Conservation (phyloP, 2,113 vertebrate genomes). For the Upupa epops region DNA sequence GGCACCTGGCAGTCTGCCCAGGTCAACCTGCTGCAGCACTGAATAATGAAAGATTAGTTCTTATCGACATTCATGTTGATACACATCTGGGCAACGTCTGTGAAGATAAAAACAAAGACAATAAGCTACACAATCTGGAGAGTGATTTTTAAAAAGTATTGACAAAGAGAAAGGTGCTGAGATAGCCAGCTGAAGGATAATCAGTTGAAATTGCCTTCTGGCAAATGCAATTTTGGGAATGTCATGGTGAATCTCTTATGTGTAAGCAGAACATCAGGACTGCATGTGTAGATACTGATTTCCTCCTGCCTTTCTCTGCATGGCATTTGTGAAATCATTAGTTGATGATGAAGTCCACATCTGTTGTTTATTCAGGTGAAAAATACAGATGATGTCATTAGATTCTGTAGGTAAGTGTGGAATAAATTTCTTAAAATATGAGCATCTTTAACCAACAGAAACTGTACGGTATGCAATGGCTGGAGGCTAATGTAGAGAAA, state of each 20-base stretch:
- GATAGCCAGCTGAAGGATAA: not conserved
- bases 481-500: not conserved
- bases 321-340: not conserved
- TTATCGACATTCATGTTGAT: not conserved
- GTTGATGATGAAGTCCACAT: not conserved
- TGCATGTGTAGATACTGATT: not conserved
- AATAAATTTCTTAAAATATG: not conserved
- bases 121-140: not conserved
- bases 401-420: not conserved
- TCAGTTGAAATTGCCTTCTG: not conserved
- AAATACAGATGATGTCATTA: not conserved
- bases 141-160: not conserved
- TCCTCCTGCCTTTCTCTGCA: not conserved
- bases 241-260: not conserved
- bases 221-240: not conserved
- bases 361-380: not conserved
- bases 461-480: not conserved
- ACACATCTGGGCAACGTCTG: not conserved
- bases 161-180: not conserved
- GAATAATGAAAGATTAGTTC: not conserved
- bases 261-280: not conserved
- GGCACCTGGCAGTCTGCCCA: not conserved
- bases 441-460: not conserved
- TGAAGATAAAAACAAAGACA: not conserved
- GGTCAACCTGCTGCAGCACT: not conserved